Evolutionary conservation across 1,140 invertebrate species (phyloP), one percentile per base, ranked within the genome.

Genomic region (Lineus longissimus): DNA sequence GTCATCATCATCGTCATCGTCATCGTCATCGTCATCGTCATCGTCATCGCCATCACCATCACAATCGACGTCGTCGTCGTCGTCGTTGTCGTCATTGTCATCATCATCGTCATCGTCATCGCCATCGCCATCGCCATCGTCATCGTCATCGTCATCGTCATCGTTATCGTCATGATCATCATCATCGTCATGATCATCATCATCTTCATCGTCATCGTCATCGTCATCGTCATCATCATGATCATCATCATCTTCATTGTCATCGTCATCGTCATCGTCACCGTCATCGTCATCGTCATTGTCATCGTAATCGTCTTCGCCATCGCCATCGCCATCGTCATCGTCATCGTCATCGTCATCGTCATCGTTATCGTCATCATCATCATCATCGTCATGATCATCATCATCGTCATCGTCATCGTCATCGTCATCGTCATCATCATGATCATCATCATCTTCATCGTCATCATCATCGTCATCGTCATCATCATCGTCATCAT

Each of bases 51-150:
- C n/a, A n/a, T n/a, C n/a, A n/a, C n/a, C n/a, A n/a, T n/a, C n/a
- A n/a, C n/a, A 64, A n/a, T n/a, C n/a, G n/a, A n/a, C n/a, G n/a
- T n/a, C n/a, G n/a, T n/a, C n/a, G n/a, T n/a, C n/a, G n/a, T 62
- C 27, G 61, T 47, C 43, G 54, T 64, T 47, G 61, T 45, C 62
- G 43, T 43, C 40, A 43, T 43, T n/a, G n/a, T 58, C 17, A 41
- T 55, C 57, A 67, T 64, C 13, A 43, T 64, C 55, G 54, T 61
- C 59, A 55, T 54, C 59, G 54, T 57, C 27, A 57, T 51, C 59
- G 30, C 7, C 17, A 54, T 67, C 57, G 23, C 31, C 54, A 25
- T 15, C 43, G 54, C 19, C 36, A 58, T 25, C 51, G 31, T 9
- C 19, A 33, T 11, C 31, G 56, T 61, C 47, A 33, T 41, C 19